Percentiles rank a stretch among this genome's conserved stretches.
phyloP scores from a whole-genome alignment of 2,113 vertebrate species.

The Tenrec ecaudatus region DNA sequence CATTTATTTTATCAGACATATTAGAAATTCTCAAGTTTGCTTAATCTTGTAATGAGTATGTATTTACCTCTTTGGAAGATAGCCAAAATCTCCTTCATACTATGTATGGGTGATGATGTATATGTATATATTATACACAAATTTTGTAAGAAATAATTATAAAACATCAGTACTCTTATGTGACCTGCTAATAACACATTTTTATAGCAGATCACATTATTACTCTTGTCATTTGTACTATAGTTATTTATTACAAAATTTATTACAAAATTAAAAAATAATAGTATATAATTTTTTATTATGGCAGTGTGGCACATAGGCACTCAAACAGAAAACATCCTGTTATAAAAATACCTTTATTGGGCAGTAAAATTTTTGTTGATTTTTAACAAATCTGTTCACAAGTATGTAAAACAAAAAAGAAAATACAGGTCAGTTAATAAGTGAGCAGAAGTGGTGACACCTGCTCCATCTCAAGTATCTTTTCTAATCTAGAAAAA shows the following conservation, averaged over 20 bases:
- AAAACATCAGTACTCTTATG: no score
- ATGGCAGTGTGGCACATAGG: background rate
- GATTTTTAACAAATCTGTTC: no score
- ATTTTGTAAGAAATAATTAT: conserved; percentile 33
- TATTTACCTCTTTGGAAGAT: conserved; percentile 64
- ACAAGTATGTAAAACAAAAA: background rate
- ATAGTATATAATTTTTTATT: conserved; percentile 28
- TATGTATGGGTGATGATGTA: background rate
- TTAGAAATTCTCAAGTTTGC: conserved; percentile 20
- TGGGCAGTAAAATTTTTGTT: background rate
- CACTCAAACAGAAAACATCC: conserved; percentile 1
- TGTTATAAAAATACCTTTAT: conserved; percentile 29
- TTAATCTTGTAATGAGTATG: conserved; percentile 45
- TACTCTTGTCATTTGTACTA: no score
- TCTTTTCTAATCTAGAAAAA: conserved; percentile 36
- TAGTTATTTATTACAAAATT: no score
- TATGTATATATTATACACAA: background rate
- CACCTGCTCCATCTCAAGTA: background rate
- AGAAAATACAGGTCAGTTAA: background rate
- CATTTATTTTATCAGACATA: background rate
- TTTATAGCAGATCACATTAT: no score
- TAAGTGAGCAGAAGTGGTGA: conserved; percentile 36
- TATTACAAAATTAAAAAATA: background rate
- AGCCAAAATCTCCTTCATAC: background rate
- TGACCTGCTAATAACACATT: no score